Evolutionary conservation across 2,888 invertebrate genomes (phyloP).

Genomic region (Trissolcus japonicus): DNA sequence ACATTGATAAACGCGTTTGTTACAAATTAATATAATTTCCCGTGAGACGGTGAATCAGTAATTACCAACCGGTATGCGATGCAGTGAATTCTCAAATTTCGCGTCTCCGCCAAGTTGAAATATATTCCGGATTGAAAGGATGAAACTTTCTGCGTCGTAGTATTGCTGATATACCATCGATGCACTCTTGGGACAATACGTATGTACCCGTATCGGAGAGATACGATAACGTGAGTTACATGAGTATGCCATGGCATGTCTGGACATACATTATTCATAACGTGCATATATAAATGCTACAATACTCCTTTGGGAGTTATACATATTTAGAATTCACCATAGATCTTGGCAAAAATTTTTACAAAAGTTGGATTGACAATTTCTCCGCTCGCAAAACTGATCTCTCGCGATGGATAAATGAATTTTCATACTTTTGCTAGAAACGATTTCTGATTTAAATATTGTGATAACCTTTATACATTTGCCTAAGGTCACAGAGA

Average conservation of each 20-base stretch:
- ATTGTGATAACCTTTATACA: not conserved
- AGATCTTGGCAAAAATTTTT: constrained; percentile 51
- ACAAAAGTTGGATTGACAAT: not conserved
- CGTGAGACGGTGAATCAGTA: constrained; percentile 43
- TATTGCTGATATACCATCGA: constrained; percentile 52
- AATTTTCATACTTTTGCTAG: not conserved
- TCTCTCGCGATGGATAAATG: not conserved
- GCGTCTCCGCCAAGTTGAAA: constrained; percentile 27
- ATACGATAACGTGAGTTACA: constrained; percentile 58
- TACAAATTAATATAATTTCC: constrained; percentile 26
- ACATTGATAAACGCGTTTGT: no score
- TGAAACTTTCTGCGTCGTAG: constrained; percentile 52
- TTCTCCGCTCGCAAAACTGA: no score
- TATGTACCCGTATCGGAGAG: constrained; percentile 59
- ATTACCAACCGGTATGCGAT: constrained; percentile 40
- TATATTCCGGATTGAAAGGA: constrained; percentile 51
- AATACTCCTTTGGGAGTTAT: constrained; percentile 64
- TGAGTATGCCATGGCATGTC: constrained; percentile 60
- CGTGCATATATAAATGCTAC: constrained; percentile 59
- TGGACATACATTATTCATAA: constrained; percentile 67
- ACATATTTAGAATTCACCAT: constrained; percentile 66
- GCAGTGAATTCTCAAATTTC: constrained; percentile 42
- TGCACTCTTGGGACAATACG: constrained; percentile 56
- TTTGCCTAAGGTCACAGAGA: not conserved
- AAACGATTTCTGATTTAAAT: no score